phyloP scores from a whole-genome alignment of 2,888 invertebrate genomes.

The Mesochorus sp. region DNA sequence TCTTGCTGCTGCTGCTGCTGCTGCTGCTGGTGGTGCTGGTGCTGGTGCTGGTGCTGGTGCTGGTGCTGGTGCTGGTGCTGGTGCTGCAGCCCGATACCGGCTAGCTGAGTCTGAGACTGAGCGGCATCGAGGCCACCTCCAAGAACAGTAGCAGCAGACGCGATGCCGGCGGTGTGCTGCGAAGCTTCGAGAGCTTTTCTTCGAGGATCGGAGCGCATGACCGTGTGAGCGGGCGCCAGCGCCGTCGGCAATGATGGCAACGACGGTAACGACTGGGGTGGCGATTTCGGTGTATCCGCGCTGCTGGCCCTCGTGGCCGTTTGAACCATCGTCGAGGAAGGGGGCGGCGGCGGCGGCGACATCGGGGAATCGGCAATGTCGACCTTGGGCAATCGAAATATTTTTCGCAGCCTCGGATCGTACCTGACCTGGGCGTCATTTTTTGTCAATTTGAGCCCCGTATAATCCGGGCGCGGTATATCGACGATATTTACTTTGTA shows the following conservation, averaged over 20 bases:
- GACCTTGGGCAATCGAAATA: constrained; percentile 86
- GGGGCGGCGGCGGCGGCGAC: constrained; percentile 83
- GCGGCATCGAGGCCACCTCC: too few relatives aligned
- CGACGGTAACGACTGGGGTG: too few relatives aligned
- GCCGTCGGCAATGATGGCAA: too few relatives aligned
- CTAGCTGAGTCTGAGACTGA: too few relatives aligned
- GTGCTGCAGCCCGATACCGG: too few relatives aligned
- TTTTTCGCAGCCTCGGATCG: constrained; percentile 90
- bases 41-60: too few relatives aligned
- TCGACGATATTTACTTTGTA: constrained; percentile 87
- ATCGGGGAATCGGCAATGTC: constrained; percentile 86
- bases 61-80: too few relatives aligned
- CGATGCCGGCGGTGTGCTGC: constrained; percentile 12
- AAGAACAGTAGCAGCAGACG: background rate
- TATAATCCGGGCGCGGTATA: constrained; percentile 90
- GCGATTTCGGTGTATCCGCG: constrained; percentile 81
- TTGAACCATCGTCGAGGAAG: too few relatives aligned
- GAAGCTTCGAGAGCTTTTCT: constrained; percentile 76
- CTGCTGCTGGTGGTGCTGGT: too few relatives aligned
- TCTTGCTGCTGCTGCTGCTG: constrained; percentile 44
- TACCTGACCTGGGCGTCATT: constrained; percentile 88
- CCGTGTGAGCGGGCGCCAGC: too few relatives aligned
- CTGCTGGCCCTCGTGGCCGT: constrained; percentile 73
- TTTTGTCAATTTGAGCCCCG: constrained; percentile 87
- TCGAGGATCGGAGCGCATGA: constrained; percentile 76